Evolutionary conservation across 2,797 vertebrate genomes (phyloP), one percentile per base, ranked within the genome.

Genomic region (Gobio occitaniae): DNA sequence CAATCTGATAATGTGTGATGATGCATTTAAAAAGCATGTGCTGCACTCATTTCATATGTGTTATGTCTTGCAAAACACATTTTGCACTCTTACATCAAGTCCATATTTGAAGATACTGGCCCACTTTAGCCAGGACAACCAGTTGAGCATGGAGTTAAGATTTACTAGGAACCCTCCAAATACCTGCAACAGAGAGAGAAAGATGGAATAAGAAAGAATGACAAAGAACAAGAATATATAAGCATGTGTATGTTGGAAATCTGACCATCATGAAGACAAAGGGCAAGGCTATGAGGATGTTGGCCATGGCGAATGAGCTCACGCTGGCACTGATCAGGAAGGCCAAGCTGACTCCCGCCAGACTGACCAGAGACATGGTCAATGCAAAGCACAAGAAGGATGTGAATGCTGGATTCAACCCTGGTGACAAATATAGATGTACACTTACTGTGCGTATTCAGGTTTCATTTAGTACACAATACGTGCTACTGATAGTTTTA

Each of bases 241-340:
- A 36, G 36, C 36, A 36, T 29, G 74, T 50, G 36, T 6, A 19
- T 56, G 52, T 36, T 15, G 65, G 32, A n/a, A 5, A 17, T 85
- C 94, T 92, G 88, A 96, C 95, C 96, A 96, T 96, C 96, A 96
- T 96, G 89, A 96, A 95, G 89, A 96, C 94, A 0, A 95, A 96
- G 6, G 96, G 96, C 11, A 96, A 85, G 56, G 95, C 93, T 8
- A 96, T 93, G 76, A 96, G 91, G 81, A 95, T 89, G 89, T 96
- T 96, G 36, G 95, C 95, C 92, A 96, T 93, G 12, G 95, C 94
- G 56, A 96, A 96, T 10, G 95, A 90, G 19, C 92, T 94, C 21
- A 94, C 93, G 0, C 95, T 96, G 7, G 95, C 95, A 0, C 95
- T 96, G 70, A 95, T 93, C 10, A 96, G 92, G 91, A 96, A 96